These are phyloP conservation scores for Falcaria lacertinaria DNA, from an alignment of 2,888 invertebrate genomes.

Conservation along the genomic window DNA sequence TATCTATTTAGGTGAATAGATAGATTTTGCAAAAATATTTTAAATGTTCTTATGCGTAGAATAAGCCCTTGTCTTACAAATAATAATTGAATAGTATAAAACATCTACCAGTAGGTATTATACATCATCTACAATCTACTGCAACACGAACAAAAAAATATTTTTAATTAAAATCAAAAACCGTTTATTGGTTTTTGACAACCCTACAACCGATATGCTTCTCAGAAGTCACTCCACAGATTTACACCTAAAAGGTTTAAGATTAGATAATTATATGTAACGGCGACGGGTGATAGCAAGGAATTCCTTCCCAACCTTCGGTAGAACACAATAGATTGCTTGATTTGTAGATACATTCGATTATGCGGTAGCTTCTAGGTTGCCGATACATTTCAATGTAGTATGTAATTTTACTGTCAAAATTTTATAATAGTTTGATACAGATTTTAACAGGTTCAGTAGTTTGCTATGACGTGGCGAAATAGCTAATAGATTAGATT, in stretches of 20 bases:
- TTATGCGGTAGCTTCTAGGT: conserved; percentile 71
- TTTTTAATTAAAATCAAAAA: too few relatives aligned
- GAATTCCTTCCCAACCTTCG: conserved; percentile 32
- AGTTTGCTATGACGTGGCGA: not conserved
- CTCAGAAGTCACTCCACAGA: conserved; percentile 66
- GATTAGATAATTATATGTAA: conserved; percentile 76
- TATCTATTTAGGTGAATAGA: too few relatives aligned
- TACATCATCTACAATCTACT: too few relatives aligned
- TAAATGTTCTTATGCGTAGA: too few relatives aligned
- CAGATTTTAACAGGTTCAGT: not conserved
- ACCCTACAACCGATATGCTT: conserved; percentile 47
- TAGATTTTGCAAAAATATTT: too few relatives aligned
- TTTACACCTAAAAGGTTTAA: conserved; percentile 75
- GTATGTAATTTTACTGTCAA: conserved; percentile 58
- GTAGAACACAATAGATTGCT: conserved; percentile 31
- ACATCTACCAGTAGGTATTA: too few relatives aligned
- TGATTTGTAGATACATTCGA: conserved; percentile 54
- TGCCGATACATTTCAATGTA: conserved; percentile 35
- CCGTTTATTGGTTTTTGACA: conserved; percentile 4
- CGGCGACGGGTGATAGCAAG: conserved; percentile 46
- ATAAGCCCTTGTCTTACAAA: too few relatives aligned
- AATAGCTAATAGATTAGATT: not conserved
- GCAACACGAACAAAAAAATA: too few relatives aligned
- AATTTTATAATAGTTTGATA: conserved; percentile 11
- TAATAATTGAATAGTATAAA: too few relatives aligned